Conservation (phyloP, 1,140 invertebrate species). For the Matsumurasca onukii region DNA sequence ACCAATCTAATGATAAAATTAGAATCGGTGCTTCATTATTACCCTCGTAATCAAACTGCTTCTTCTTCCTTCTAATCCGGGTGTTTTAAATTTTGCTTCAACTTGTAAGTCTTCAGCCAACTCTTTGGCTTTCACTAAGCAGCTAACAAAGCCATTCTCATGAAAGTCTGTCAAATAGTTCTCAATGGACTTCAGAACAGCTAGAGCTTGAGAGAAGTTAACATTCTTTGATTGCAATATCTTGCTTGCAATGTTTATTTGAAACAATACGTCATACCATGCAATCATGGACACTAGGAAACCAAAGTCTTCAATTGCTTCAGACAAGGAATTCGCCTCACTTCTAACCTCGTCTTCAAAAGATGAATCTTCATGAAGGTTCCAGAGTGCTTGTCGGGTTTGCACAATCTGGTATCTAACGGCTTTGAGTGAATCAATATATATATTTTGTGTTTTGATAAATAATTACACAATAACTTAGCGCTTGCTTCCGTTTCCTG, state of each 20-base stretch:
- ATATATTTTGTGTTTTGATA: background rate
- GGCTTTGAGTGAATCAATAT: too few species aligned
- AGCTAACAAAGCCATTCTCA: constrained; percentile 13
- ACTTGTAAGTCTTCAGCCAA: constrained; percentile 23
- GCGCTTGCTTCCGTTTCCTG: background rate
- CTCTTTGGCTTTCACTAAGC: constrained; percentile 21
- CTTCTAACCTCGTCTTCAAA: constrained; percentile 13
- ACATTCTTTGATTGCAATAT: constrained; percentile 21
- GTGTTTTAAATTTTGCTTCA: constrained; percentile 16
- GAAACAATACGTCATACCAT: background rate
- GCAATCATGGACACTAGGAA: background rate
- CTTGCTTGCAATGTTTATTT: constrained; percentile 19
- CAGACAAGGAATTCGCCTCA: constrained; percentile 10
- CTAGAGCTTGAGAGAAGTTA: constrained; percentile 9
- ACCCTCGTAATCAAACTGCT: constrained; percentile 16
- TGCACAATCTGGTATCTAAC: constrained; percentile 6
- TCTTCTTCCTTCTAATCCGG: constrained; percentile 20
- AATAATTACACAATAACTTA: constrained; percentile 2
- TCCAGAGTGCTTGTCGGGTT: too few species aligned
- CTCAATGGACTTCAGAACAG: constrained; percentile 4
- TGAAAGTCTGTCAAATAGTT: constrained; percentile 9
- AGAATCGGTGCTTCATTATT: constrained; percentile 3
- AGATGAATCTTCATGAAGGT: too few species aligned
- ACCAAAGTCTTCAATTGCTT: constrained; percentile 2
- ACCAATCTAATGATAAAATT: too few species aligned